Conservation (phyloP, 2,797 vertebrate genomes). For the Pitangus sulphuratus region DNA sequence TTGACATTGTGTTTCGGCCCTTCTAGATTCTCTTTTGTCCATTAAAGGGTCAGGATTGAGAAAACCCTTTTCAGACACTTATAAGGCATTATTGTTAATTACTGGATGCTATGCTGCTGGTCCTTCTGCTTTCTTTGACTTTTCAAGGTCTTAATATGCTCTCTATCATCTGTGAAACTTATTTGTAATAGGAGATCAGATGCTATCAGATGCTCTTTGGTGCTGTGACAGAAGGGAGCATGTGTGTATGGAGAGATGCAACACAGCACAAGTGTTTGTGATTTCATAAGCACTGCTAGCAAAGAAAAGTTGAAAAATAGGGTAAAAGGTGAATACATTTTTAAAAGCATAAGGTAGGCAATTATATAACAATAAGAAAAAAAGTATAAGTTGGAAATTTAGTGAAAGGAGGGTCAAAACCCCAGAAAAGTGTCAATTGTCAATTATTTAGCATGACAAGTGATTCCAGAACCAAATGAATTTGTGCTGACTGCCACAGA, state of each 20-base stretch:
- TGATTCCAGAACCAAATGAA: neutral
- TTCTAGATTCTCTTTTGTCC: neutral
- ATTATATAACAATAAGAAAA: neutral
- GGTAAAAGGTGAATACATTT: neutral
- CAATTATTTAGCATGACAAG: neutral
- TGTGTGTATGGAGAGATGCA: accelerated
- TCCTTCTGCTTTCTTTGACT: neutral
- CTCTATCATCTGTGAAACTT: neutral
- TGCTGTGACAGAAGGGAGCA: neutral
- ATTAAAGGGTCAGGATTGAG: neutral
- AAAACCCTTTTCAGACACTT: neutral
- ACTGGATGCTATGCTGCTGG: accelerated
- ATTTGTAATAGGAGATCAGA: neutral
- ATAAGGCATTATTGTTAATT: neutral
- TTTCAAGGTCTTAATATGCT: neutral
- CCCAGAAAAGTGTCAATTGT: neutral
- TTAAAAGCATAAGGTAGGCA: neutral
- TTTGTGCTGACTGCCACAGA: neutral
- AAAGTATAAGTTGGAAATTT: neutral
- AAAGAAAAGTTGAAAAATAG: neutral
- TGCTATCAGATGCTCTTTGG: neutral
- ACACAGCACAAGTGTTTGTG: neutral
- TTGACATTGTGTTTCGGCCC: neutral
- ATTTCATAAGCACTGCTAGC: neutral
- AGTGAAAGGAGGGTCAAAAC: neutral